Conservation (phyloP, 2,113 vertebrate species). For the Donacobius atricapilla region DNA sequence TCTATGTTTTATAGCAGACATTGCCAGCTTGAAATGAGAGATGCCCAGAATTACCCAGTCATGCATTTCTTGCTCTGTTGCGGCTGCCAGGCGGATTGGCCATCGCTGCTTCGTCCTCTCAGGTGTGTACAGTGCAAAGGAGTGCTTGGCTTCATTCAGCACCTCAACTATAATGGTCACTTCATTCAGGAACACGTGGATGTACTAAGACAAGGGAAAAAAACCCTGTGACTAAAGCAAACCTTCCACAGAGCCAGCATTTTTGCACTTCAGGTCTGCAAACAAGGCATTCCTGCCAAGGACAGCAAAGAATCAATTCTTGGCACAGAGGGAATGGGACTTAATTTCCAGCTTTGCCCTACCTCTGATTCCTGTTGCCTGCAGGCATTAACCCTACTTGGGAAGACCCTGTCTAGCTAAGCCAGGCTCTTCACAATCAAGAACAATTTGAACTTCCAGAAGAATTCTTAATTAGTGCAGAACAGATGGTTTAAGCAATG, state of each 20-base stretch:
- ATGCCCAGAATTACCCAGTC: slow-evolving; percentile 84
- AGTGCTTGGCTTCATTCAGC: slow-evolving; percentile 88
- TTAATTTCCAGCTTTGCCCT: background rate
- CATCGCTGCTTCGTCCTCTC: slow-evolving; percentile 92
- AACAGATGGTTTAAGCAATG: background rate
- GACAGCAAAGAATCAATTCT: background rate
- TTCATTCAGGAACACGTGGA: slow-evolving; percentile 95
- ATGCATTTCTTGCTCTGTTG: slow-evolving; percentile 92
- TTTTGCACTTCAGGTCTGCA: background rate
- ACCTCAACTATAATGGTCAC: slow-evolving; percentile 92
- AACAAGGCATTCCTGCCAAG: background rate
- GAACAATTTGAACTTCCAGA: background rate
- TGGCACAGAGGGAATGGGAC: background rate
- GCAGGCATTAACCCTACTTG: background rate
- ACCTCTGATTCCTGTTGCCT: background rate
- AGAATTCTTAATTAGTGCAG: background rate
- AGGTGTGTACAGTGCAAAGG: slow-evolving; percentile 92
- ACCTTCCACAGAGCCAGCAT: background rate
- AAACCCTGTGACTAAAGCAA: background rate
- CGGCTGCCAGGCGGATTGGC: slow-evolving; percentile 87
- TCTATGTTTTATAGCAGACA: background rate
- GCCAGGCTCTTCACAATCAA: background rate
- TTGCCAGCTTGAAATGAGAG: background rate
- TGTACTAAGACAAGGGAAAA: slow-evolving; percentile 77
- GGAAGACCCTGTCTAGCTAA: background rate